phyloP scores from a whole-genome alignment of 1,140 invertebrate species.

The honey bee (Apis mellifera) region Amel_HAv3.1 CM009931.2:3157001-3157500 shows the following conservation, averaged over 20 bases:
- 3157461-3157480: conserved; percentile 59
- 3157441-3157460: conserved; percentile 63
- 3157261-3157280: background rate
- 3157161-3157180: background rate
- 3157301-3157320: conserved; percentile 1
- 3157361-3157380: conserved; percentile 41
- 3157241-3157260: conserved; percentile 11
- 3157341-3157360: conserved; percentile 53
- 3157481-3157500: conserved; percentile 1
- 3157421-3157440: conserved; percentile 56
- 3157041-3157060: conserved; percentile 19
- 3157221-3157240: conserved; percentile 27
- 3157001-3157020: background rate
- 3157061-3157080: conserved; percentile 22
- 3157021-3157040: background rate
- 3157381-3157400: conserved; percentile 63
- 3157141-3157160: background rate
- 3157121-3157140: conserved; percentile 46
- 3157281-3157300: conserved; percentile 2
- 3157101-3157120: conserved; percentile 31
- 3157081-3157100: background rate
- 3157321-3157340: conserved; percentile 42
- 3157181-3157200: background rate
- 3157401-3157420: conserved; percentile 72
- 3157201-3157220: background rate